A percentile compares a stretch with the other conserved stretches of the same genome.
Evolutionary conservation across 2,888 invertebrate species (phyloP).

Genomic region (Allacma fusca): DNA sequence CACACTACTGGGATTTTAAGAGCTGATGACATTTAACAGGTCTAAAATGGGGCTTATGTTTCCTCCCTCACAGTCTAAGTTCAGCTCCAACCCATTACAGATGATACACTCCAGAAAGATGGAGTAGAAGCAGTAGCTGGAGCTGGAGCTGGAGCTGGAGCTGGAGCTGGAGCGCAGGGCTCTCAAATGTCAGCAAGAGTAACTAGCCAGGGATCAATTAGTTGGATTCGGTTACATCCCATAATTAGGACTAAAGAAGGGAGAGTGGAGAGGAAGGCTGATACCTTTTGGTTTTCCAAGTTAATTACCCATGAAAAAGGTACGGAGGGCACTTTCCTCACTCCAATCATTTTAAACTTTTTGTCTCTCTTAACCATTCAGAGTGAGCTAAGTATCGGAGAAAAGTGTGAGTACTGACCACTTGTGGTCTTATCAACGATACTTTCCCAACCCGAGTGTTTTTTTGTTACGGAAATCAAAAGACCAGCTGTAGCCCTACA

Average conservation of each 20-base stretch:
- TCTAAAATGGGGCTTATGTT: slow-evolving; percentile 23
- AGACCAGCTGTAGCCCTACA: no score
- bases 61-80: not conserved
- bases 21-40: slow-evolving; percentile 35
- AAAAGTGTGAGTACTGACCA: slow-evolving; percentile 10
- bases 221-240: slow-evolving; percentile 40
- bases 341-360: not conserved
- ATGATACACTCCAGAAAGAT: no score
- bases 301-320: slow-evolving; percentile 38
- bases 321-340: not conserved
- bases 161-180: not conserved
- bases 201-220: slow-evolving; percentile 35
- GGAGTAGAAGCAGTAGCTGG: no score
- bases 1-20: not conserved
- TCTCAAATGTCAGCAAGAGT: slow-evolving; percentile 29
- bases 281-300: slow-evolving; percentile 28
- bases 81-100: not conserved
- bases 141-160: no score
- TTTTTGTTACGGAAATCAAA: no score
- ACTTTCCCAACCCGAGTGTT: not conserved
- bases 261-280: slow-evolving; percentile 11
- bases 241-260: slow-evolving; percentile 35
- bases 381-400: not conserved
- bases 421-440: slow-evolving; percentile 8
- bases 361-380: not conserved